A percentile compares a stretch with the other conserved stretches of the same genome.
Evolutionary conservation across 1,140 invertebrate genomes (phyloP).

Genomic region (Trialeurodes vaporariorum): DNA sequence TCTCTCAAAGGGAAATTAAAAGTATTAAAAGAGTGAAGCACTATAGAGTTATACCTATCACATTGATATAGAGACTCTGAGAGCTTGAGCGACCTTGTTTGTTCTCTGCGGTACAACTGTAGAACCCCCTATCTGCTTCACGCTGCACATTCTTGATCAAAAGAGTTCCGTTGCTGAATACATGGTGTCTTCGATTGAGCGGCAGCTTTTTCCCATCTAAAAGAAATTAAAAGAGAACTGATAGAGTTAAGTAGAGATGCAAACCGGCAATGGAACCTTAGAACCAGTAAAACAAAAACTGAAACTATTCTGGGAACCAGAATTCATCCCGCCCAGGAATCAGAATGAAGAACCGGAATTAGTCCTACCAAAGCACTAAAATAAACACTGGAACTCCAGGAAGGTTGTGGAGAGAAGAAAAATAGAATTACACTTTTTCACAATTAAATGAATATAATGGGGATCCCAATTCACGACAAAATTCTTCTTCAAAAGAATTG

Average conservation of each 20-base stretch:
- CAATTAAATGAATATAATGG: too few relatives aligned
- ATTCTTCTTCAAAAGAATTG: too few relatives aligned
- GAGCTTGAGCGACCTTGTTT: constrained; percentile 45
- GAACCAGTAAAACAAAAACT: too few relatives aligned
- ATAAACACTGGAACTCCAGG: too few relatives aligned
- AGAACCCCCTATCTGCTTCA: constrained; percentile 50
- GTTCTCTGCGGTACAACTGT: constrained; percentile 51
- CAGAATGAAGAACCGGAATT: too few relatives aligned
- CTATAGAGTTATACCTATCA: constrained; percentile 39
- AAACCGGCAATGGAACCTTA: constrained; percentile 15
- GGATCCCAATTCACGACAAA: too few relatives aligned
- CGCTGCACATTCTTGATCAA: constrained; percentile 50
- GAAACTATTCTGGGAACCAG: too few relatives aligned
- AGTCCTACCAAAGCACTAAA: too few relatives aligned
- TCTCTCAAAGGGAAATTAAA: too few relatives aligned
- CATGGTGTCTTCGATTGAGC: constrained; percentile 53
- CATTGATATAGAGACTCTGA: constrained; percentile 41
- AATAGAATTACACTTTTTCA: too few relatives aligned
- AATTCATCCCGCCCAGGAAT: too few relatives aligned
- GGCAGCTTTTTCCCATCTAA: constrained; percentile 47
- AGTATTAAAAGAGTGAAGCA: not conserved
- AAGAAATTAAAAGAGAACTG: not conserved
- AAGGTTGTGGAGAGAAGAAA: too few relatives aligned
- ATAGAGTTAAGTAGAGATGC: not conserved
- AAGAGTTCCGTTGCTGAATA: constrained; percentile 55